A percentile compares a stretch with the other conserved stretches of the same genome.
Conservation (phyloP, 2,888 invertebrate species). For the Tenthredo scrophulariae region DNA sequence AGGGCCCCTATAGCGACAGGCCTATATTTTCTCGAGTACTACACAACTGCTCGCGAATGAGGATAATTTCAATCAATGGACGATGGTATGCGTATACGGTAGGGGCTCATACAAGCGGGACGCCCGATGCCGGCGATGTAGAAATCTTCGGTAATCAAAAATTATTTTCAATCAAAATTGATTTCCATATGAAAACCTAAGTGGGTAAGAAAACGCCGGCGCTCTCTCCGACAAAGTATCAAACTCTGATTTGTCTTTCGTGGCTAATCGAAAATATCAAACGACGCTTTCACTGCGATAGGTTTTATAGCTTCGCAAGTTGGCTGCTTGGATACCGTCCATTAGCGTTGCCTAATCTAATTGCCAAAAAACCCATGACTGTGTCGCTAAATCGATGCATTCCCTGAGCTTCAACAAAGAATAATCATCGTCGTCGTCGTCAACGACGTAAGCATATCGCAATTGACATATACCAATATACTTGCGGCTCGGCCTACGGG, state of each 20-base stretch:
- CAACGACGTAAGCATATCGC: neutral
- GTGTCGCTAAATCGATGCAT: neutral
- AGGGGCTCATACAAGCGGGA: neutral
- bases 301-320: neutral
- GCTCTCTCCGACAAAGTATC: neutral
- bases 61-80: neutral
- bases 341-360: conserved; percentile 5
- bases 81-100: neutral
- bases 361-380: conserved; percentile 7
- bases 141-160: neutral
- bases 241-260: neutral
- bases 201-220: neutral
- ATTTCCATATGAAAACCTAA: neutral
- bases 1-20: no score
- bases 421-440: neutral
- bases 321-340: neutral
- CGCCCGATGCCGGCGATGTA: neutral
- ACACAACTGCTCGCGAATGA: neutral
- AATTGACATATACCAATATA: neutral
- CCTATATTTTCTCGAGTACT: no score
- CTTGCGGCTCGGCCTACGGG: neutral
- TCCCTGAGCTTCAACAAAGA: neutral
- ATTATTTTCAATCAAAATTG: neutral
- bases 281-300: conserved; percentile 12
- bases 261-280: conserved; percentile 8